Percentiles rank a stretch among this genome's conserved stretches.
Conservation (phyloP, 2,888 invertebrate species). For the Autographa pulchrina region DNA sequence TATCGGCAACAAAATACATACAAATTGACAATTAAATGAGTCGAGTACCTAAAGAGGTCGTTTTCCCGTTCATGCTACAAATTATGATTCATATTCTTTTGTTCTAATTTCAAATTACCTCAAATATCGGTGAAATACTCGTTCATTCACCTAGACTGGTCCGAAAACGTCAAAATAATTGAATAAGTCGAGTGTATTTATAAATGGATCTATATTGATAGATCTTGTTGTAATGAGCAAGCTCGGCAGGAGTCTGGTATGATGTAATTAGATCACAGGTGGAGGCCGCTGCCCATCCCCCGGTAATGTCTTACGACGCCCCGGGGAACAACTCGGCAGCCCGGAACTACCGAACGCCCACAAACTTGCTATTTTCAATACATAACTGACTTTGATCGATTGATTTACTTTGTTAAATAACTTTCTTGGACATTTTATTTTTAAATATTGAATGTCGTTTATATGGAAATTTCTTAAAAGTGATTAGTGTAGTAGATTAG, state of each 20-base stretch:
- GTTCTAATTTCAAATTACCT: background rate
- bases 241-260: constrained; percentile 42
- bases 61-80: background rate
- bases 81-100: background rate
- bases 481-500: no score
- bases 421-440: background rate
- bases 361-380: constrained; percentile 29
- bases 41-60: background rate
- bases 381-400: constrained; percentile 38
- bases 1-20: background rate
- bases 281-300: constrained; percentile 30
- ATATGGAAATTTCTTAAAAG: background rate
- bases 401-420: constrained; percentile 7
- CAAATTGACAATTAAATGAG: background rate
- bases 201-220: constrained; percentile 26
- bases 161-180: background rate
- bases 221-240: constrained; percentile 41
- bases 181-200: background rate
- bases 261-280: constrained; percentile 53
- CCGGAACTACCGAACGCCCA: constrained; percentile 13
- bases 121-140: background rate
- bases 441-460: background rate
- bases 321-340: constrained; percentile 36
- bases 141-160: background rate
- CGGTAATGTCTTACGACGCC: constrained; percentile 45